A percentile compares a stretch with the other conserved stretches of the same genome.
Evolutionary conservation across 2,888 invertebrate genomes (phyloP).

Genomic region (Ectemnius continuus): DNA sequence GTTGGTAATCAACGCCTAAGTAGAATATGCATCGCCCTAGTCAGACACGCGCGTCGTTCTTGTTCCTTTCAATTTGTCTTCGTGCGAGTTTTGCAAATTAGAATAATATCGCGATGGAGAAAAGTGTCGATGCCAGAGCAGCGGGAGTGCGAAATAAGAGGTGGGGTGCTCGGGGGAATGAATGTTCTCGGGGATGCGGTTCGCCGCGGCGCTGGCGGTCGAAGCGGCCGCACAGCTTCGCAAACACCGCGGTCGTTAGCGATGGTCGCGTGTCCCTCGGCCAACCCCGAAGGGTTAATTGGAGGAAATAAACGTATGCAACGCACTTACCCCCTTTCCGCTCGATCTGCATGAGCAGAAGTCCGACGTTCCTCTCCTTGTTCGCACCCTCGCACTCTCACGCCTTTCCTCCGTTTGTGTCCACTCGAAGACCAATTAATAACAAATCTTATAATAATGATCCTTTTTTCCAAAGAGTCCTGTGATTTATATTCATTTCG

Average conservation of each 20-base stretch:
- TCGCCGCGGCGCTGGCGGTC: constrained; percentile 19
- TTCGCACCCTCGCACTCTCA: constrained; percentile 39
- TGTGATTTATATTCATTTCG: too few species aligned
- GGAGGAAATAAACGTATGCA: constrained; percentile 69
- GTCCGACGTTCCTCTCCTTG: constrained; percentile 61
- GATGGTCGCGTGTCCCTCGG: constrained; percentile 66
- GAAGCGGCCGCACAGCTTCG: constrained; percentile 19
- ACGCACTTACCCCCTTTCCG: constrained; percentile 27
- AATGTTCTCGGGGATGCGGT: constrained; percentile 29
- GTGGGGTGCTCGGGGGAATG: constrained; percentile 4
- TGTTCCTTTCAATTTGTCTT: constrained; percentile 14
- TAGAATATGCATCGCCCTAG: too few species aligned
- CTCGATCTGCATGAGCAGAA: constrained; percentile 50
- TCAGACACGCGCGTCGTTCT: too few species aligned
- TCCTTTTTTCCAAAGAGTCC: too few species aligned
- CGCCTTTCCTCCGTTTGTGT: not conserved
- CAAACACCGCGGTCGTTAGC: constrained; percentile 66
- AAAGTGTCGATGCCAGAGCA: not conserved
- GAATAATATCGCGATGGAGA: too few species aligned
- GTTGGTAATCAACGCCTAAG: too few species aligned
- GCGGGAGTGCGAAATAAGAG: not conserved
- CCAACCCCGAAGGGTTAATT: constrained; percentile 74
- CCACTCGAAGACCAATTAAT: too few species aligned
- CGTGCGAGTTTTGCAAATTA: not conserved
- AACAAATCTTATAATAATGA: too few species aligned